Base-by-base conservation (phyloP, 2,797 vertebrate species). In the Acridotheres tristis region DNA sequence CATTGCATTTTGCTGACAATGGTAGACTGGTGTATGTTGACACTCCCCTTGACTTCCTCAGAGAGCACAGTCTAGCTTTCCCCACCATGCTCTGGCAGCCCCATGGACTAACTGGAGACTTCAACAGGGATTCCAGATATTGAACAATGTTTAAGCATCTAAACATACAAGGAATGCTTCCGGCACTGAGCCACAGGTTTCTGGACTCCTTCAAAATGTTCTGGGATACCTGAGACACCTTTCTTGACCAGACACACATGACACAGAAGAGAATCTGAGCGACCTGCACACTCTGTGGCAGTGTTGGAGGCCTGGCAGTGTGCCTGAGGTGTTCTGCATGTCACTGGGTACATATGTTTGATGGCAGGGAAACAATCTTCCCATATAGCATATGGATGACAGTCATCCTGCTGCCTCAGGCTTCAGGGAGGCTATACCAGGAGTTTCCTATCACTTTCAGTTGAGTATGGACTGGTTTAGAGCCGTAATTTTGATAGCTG, bases 381-480 rank as follows among this genome's bases (percentile, higher is more conserved):
- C n/a, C 15, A 15, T 30, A 4, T 2, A 38, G 32, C 3, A 3
- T 4, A 18, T 19, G 34, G 36, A 51, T 2, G 2, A 10, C 20
- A 61, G 66, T 38, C 48, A 45, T 45, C 57, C 38, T 54, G n/a
- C 36, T 81, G 38, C 11, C 42, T 80, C 73, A 62, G 32, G 13
- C 79, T 85, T 95, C 65, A 73, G 61, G 30, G 29, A 58, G 34
- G 13, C 18, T 92, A 32, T 2, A 10, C 80, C 43, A 54, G 43
- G 30, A 58, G 16, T 4, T 80, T 86, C 11, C 26, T 25, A 6
- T 38, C 47, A 15, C 57, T 69, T 80, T 66, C 53, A 62, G 7
- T 5, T 62, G 27, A 58, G 20, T n/a, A 57, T 25, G 26, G 22
- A 69, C 40, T 34, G 21, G 9, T 77, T 86, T 61, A 65, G 23